These are phyloP conservation scores for Scleropages formosus DNA, from an alignment of 2,797 vertebrate species.

Conservation along the genomic window DNA sequence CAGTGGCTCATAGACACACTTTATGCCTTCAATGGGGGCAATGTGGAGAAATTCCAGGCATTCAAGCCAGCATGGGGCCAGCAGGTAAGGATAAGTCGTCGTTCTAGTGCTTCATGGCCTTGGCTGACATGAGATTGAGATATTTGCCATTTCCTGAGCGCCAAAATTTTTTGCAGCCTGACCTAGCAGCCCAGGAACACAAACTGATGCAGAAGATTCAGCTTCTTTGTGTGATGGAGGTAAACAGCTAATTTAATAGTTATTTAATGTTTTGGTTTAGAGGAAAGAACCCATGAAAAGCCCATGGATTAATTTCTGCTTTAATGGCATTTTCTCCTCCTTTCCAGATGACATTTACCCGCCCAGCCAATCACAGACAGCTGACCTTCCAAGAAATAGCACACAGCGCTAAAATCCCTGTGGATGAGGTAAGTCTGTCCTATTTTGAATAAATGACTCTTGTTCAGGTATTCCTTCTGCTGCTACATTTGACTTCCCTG, in stretches of 20 bases:
- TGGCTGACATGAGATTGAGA: neutral
- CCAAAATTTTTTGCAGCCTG: conserved; percentile 69
- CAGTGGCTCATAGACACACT: conserved; percentile 97
- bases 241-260: conserved; percentile 52
- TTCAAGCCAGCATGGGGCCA: conserved; percentile 92
- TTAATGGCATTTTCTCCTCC: neutral
- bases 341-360: conserved; percentile 94
- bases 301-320: neutral
- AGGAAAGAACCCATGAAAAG: neutral
- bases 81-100: conserved; percentile 70
- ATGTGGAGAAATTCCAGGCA: conserved; percentile 90
- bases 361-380: conserved; percentile 92
- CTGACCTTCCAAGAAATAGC: conserved; percentile 94
- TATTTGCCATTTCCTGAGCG: neutral
- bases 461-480: neutral
- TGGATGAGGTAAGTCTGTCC: conserved; percentile 78
- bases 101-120: neutral
- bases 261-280: neutral
- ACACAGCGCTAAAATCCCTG: conserved; percentile 85
- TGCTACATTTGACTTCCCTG: neutral
- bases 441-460: neutral
- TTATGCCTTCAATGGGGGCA: conserved; percentile 92
- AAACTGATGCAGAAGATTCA: conserved; percentile 96
- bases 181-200: conserved; percentile 87
- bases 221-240: conserved; percentile 96